Evolutionary conservation across 2,113 vertebrate species (phyloP), one percentile per base, ranked within the genome.

Genomic region (Podilymbus podiceps): DNA sequence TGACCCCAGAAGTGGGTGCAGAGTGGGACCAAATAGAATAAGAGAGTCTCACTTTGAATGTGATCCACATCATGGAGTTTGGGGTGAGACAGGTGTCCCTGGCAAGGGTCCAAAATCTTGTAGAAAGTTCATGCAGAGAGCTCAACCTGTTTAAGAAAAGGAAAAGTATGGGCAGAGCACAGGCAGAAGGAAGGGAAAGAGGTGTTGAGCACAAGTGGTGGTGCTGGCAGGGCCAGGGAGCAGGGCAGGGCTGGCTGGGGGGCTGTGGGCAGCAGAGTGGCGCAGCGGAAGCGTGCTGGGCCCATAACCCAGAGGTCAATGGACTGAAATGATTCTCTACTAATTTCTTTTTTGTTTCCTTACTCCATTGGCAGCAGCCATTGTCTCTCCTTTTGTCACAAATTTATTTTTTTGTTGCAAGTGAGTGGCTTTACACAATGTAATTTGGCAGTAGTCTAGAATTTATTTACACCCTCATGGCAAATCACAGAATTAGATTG

Each of bases 291-390:
- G 97, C 66, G 64, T 89, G 94, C 89, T 95, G 95, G 86, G 89
- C 93, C 94, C 86, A 81, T 97, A 95, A 96, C 90, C 89, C 94
- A 93, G 94, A 92, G 86, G 88, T 92, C 53, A 82, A 95, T 92
- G 92, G 94, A 92, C 74, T 38, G 68, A 93, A 93, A 90, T 68
- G 79, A 84, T 86, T 88, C 88, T 96, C 92, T 96, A 93, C 89
- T 93, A 59, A 4, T 4, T 2, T 2, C 6, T 5, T 50, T 24
- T 24, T 50, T 23, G 42, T 42, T 42, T 42, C 42, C 42, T 42
- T 15, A 15, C 42, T 42, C 42, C 42, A 42, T 42, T 42, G 42
- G 59, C 60, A 27, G 8, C 49, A 30, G n/a, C 8, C 20, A 3
- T 40, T 44, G 21, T 21, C 52, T 55, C 38, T 56, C 52, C 15